These are phyloP conservation scores for Pantherophis guttatus DNA, from an alignment of 2,113 vertebrate species.

Conservation along the genomic window DNA sequence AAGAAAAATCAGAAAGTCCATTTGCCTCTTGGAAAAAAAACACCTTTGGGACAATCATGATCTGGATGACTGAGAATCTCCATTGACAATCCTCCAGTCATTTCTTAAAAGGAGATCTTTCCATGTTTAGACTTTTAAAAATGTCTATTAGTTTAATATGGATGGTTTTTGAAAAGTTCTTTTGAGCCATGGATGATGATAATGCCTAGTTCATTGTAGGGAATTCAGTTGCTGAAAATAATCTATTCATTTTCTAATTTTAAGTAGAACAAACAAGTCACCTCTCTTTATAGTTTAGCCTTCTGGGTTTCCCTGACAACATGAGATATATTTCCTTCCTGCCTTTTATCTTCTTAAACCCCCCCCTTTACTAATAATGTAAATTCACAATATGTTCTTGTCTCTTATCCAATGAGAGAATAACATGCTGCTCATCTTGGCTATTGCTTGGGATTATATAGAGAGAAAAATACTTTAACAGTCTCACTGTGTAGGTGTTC, in stretches of 20 bases:
- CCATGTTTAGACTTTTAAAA: conserved; percentile 24
- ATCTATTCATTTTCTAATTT: background rate
- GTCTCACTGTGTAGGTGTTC: background rate
- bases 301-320: conserved; percentile 33
- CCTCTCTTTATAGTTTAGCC: conserved; percentile 11
- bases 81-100: background rate
- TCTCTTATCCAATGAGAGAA: background rate
- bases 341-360: background rate
- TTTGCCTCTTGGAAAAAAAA: no score
- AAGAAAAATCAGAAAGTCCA: no score
- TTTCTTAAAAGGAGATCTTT: background rate
- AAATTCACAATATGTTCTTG: conserved; percentile 10
- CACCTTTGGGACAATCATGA: no score
- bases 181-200: background rate
- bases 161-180: background rate
- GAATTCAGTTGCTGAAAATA: background rate
- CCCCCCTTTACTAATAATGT: background rate
- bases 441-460: background rate
- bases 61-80: no score
- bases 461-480: background rate
- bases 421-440: conserved; percentile 14
- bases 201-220: background rate
- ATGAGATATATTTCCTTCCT: conserved; percentile 6
- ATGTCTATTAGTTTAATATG: background rate
- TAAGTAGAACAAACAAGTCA: conserved; percentile 10